Percentiles rank a stretch among this genome's conserved stretches.
Conservation (phyloP, 1,140 invertebrate species). For the Saccostrea glomerata region DNA sequence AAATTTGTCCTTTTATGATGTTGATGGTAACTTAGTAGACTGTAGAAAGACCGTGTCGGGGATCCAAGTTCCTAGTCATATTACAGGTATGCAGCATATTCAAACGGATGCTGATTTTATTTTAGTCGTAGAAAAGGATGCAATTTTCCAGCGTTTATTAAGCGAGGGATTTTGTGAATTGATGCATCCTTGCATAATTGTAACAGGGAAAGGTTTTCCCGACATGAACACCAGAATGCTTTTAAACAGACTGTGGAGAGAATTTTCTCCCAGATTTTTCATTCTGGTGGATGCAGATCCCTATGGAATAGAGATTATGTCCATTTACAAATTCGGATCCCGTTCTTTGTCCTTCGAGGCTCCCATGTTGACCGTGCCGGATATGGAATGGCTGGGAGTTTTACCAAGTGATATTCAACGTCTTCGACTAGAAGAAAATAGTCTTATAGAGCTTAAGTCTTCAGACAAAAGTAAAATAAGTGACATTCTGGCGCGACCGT, state of each 20-base stretch:
- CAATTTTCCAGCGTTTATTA: slow-evolving; percentile 92
- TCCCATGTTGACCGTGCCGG: slow-evolving; percentile 47
- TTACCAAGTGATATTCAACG: slow-evolving; percentile 53
- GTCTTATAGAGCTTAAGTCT: slow-evolving; percentile 41
- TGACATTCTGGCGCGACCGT: slow-evolving; percentile 50
- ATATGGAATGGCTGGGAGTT: slow-evolving; percentile 49
- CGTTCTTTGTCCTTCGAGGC: slow-evolving; percentile 53
- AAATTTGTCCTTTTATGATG: slow-evolving; percentile 83
- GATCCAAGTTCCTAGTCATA: slow-evolving; percentile 86
- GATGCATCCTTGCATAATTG: slow-evolving; percentile 84
- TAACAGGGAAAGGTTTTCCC: slow-evolving; percentile 96
- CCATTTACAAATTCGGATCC: slow-evolving; percentile 53
- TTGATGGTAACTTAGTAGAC: slow-evolving; percentile 83
- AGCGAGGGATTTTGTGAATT: slow-evolving; percentile 83
- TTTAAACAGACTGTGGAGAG: slow-evolving; percentile 84
- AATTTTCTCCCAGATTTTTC: slow-evolving; percentile 86
- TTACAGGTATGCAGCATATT: slow-evolving; percentile 81
- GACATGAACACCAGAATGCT: slow-evolving; percentile 91
- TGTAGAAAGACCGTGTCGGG: slow-evolving; percentile 83
- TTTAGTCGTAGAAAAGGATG: slow-evolving; percentile 95
- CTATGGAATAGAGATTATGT: slow-evolving; percentile 81
- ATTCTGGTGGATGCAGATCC: slow-evolving; percentile 94
- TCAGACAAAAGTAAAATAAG: slow-evolving; percentile 47
- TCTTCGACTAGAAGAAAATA: slow-evolving; percentile 31
- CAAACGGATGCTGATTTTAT: slow-evolving; percentile 83